Base-by-base conservation (phyloP, 2,888 invertebrate genomes). In the Agrochola lota region DNA sequence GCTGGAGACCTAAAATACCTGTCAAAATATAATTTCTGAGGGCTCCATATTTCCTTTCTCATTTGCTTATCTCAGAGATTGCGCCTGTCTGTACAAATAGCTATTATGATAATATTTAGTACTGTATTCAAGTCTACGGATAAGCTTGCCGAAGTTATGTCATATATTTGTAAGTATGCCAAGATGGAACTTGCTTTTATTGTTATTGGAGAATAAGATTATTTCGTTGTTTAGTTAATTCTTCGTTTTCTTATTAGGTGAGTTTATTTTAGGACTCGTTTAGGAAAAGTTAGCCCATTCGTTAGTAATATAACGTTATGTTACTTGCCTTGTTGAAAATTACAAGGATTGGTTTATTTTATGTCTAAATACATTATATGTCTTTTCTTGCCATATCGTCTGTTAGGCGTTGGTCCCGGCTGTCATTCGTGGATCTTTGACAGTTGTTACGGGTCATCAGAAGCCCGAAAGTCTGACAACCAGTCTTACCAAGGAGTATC, bases 21-120 rank as follows among this genome's bases (percentile, higher is more conserved):
- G 72, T 66, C 60, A 40, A 9, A 11, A 8, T 59, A 71, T 15
- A 62, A 57, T 79, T 66, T 43, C 60, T 62, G 79, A 64, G 46
- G 11, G 8, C n/a, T 43, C 46, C 30, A 57, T 66, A 70, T 84
- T 69, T 66, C 60, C 49, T 43, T 17, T 78, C 60, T 62, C 55
- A 57, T 79, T 72, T 57, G 68, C 52, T 52, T n/a, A 70, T 70
- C 60, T 57, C 64, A 57, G 60, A 57, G 68, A 70, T 49, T 71
- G 69, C 64, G 59, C 7, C 55, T 70, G 68, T 69, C 68, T 60
- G 60, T 72, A 43, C 35, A 72, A 81, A 57, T 78, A 66, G 63
- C 40, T 85, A 60, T 75, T 80, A 81, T 75, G 23, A 80, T 71
- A 80, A 72, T 85, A 81, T 81, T 71, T 71, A 26, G 63, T 60